Conservation (phyloP, 1,140 invertebrate genomes). For the Pachypsylla venusta region DNA sequence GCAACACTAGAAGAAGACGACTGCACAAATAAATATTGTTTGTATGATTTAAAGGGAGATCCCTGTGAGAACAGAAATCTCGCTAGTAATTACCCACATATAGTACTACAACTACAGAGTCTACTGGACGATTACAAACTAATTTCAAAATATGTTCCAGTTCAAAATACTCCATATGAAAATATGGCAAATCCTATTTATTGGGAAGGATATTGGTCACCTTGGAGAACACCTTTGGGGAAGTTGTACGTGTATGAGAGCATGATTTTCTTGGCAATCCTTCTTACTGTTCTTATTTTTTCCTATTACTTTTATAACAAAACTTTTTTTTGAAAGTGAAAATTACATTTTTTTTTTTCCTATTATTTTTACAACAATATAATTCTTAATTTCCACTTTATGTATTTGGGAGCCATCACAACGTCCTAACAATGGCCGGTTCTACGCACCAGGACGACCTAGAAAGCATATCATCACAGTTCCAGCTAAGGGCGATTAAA, state of each 20-base stretch:
- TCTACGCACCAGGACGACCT: too few relatives aligned
- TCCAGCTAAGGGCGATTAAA: too few relatives aligned
- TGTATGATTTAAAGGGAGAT: background rate
- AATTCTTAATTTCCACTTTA: too few relatives aligned
- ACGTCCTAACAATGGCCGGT: too few relatives aligned
- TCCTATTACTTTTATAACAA: background rate
- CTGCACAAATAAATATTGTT: background rate
- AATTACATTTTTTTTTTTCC: too few relatives aligned
- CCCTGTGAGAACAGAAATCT: background rate
- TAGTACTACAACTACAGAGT: background rate
- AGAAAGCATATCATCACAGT: too few relatives aligned
- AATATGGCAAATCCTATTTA: background rate
- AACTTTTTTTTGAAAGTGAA: background rate
- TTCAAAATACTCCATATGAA: background rate
- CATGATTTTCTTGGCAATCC: background rate
- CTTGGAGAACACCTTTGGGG: background rate
- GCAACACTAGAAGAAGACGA: background rate
- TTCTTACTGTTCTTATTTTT: background rate
- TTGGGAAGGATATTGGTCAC: background rate
- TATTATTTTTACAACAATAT: too few relatives aligned
- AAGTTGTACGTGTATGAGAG: background rate
- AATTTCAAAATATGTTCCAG: background rate
- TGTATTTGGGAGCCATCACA: too few relatives aligned
- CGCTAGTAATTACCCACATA: background rate
- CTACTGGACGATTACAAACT: background rate